phyloP scores from a whole-genome alignment of 2,113 vertebrate genomes.

The Mustela lutreola region DNA sequence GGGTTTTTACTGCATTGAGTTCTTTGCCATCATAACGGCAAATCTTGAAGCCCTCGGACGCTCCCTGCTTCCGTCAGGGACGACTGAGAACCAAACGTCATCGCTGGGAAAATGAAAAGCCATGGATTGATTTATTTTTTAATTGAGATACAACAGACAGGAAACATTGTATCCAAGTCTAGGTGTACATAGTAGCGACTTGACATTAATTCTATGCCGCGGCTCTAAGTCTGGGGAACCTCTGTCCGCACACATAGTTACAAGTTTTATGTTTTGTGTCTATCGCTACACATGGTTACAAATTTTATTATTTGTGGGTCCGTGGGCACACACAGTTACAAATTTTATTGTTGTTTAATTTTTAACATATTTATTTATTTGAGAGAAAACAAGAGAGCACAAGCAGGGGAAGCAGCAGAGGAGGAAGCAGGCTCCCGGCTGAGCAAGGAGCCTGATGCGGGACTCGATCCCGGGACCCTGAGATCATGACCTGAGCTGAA shows the following conservation, averaged over 20 bases:
- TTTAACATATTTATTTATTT: background rate
- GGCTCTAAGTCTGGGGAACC: fast-evolving
- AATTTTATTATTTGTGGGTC: background rate
- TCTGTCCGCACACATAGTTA: fast-evolving
- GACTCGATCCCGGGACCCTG: background rate
- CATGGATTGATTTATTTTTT: fast-evolving
- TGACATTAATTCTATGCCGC: fast-evolving
- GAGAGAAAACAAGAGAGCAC: background rate
- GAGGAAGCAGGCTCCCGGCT: fast-evolving
- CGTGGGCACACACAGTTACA: no score
- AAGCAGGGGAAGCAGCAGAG: background rate
- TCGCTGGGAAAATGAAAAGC: background rate
- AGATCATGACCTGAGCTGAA: no score
- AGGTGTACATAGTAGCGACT: fast-evolving
- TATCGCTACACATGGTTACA: background rate
- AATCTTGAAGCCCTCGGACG: fast-evolving
- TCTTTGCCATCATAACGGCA: fast-evolving
- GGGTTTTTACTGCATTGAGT: fast-evolving
- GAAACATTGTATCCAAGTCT: no score
- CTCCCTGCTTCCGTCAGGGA: background rate
- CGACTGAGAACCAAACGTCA: fast-evolving
- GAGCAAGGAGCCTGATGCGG: background rate
- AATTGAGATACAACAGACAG: fast-evolving
- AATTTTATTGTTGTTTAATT: background rate
- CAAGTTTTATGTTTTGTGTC: background rate